A percentile compares a stretch with the other conserved stretches of the same genome.
Conservation (phyloP, 2,888 invertebrate species). For the Limnephilus auricula region DNA sequence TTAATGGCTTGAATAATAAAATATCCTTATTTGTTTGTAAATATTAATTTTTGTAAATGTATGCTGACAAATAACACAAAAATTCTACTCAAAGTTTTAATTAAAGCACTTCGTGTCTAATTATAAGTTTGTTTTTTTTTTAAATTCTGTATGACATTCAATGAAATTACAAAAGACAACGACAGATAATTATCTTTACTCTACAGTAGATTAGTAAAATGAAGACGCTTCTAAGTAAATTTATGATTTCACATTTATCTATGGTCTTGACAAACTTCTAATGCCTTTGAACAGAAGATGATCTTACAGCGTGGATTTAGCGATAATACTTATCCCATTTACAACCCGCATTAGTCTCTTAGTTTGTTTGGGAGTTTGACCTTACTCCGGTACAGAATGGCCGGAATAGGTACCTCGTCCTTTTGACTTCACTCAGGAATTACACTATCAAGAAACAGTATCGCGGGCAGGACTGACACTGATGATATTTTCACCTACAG, state of each 20-base stretch:
- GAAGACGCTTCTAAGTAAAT: neutral
- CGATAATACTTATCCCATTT: conserved; percentile 5
- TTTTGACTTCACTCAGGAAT: neutral
- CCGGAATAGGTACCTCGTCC: neutral
- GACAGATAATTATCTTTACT: neutral
- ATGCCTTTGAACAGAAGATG: neutral
- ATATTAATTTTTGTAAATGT: too few species aligned
- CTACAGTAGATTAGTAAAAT: neutral
- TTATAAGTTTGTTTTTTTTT: too few species aligned
- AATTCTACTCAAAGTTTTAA: too few species aligned
- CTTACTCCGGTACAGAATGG: neutral
- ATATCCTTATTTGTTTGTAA: too few species aligned
- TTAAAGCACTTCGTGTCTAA: too few species aligned
- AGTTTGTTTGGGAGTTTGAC: conserved; percentile 44
- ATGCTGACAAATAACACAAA: too few species aligned
- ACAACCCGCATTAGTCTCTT: conserved; percentile 27
- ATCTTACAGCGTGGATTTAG: neutral
- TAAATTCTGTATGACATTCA: too few species aligned
- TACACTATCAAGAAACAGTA: neutral
- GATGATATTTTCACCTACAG: neutral
- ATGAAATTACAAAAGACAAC: neutral
- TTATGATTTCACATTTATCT: neutral
- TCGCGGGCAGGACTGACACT: conserved; percentile 5
- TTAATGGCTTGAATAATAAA: too few species aligned
- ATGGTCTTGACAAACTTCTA: neutral